A percentile compares a stretch with the other conserved stretches of the same genome.
Evolutionary conservation across 2,113 vertebrate genomes (phyloP).

Genomic region (Aptenodytes patagonicus): DNA sequence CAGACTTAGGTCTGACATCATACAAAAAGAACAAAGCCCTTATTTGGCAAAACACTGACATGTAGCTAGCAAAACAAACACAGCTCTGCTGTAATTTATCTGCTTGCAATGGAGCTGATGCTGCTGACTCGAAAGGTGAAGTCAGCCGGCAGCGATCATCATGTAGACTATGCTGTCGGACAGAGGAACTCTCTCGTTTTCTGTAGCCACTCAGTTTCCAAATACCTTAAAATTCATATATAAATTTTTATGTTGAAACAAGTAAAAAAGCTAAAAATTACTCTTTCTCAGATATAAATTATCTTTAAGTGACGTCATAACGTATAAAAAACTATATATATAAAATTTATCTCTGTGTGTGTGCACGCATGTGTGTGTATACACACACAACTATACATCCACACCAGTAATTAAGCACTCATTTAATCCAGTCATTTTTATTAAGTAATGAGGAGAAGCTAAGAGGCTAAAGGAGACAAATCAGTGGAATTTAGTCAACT

Average conservation of each 20-base stretch:
- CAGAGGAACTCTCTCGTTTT: not conserved
- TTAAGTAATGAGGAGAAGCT: constrained; percentile 29
- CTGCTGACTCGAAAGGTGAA: not conserved
- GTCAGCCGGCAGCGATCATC: not conserved
- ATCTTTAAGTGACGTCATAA: constrained; percentile 45
- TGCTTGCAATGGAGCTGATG: not conserved
- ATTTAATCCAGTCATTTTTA: constrained; percentile 61
- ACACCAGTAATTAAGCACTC: constrained; percentile 55
- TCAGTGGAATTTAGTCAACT: constrained; percentile 45
- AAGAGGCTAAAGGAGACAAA: constrained; percentile 45
- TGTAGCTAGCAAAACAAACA: constrained; percentile 49
- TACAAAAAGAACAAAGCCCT: not conserved
- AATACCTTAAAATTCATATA: not conserved
- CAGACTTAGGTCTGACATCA: not conserved
- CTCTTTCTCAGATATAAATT: constrained; percentile 56
- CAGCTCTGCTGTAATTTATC: not conserved
- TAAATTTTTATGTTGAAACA: not conserved
- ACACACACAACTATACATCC: not conserved
- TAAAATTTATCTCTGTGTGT: not conserved
- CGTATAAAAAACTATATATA: not conserved
- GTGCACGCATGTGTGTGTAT: not conserved
- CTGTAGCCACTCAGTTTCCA: not conserved
- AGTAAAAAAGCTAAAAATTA: constrained; percentile 24
- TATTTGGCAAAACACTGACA: constrained; percentile 56
- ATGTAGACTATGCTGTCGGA: not conserved